phyloP scores from a whole-genome alignment of 2,113 vertebrate genomes.

The Megaceryle maxima region DNA sequence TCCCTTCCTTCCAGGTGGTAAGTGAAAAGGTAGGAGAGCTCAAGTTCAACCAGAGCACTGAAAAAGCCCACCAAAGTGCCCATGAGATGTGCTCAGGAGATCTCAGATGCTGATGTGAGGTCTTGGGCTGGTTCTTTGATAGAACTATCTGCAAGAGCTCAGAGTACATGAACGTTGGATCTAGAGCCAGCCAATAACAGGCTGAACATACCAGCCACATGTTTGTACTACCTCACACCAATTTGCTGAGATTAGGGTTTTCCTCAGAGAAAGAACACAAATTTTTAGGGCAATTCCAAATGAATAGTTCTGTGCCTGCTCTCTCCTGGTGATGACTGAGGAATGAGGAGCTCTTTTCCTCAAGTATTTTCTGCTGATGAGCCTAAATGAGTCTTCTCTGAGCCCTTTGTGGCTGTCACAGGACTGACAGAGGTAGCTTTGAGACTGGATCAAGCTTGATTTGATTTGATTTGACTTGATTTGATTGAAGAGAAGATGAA shows the following conservation, averaged over 20 bases:
- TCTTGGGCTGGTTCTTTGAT: background rate
- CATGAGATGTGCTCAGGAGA: background rate
- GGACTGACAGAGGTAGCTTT: background rate
- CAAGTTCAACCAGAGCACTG: background rate
- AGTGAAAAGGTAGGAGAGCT: background rate
- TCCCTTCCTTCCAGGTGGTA: background rate
- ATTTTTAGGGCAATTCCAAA: background rate
- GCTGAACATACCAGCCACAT: rapidly evolving
- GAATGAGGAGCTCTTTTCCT: background rate
- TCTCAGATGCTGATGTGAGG: background rate
- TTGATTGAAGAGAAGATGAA: background rate
- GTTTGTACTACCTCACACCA: background rate
- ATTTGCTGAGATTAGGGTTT: background rate
- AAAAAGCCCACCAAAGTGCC: background rate
- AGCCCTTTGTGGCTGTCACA: background rate
- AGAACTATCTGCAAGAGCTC: background rate
- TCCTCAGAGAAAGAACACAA: background rate
- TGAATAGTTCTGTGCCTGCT: background rate
- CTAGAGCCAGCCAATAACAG: background rate
- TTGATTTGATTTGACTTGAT: background rate
- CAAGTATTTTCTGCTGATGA: constrained; percentile 7
- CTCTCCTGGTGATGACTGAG: background rate
- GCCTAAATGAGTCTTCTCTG: background rate
- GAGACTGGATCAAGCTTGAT: background rate
- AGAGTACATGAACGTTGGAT: background rate